Percentiles rank a stretch among this genome's conserved stretches.
Conservation (phyloP, 2,797 vertebrate species). For the Coendou prehensilis region DNA sequence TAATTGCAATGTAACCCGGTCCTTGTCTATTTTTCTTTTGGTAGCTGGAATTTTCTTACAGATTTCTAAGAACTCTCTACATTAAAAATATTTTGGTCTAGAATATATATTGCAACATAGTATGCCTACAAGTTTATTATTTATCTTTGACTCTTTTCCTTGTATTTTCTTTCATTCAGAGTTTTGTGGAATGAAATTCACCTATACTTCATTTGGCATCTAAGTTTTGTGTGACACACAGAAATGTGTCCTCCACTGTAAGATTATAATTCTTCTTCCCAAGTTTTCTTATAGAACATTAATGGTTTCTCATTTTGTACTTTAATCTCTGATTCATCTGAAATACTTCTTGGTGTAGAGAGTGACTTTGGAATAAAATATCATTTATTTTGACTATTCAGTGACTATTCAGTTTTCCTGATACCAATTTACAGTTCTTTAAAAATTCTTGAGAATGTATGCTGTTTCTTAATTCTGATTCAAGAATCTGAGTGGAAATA, state of each 20-base stretch:
- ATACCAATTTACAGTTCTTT: neutral
- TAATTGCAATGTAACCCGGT: neutral
- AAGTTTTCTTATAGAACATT: constrained; percentile 45
- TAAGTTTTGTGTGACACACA: constrained; percentile 36
- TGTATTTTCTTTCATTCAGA: constrained; percentile 40
- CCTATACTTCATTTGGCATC: constrained; percentile 31
- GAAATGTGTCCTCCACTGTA: neutral
- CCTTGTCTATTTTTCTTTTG: constrained; percentile 14
- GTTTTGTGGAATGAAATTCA: constrained; percentile 37
- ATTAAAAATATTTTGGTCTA: constrained; percentile 23
- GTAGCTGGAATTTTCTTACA: constrained; percentile 52
- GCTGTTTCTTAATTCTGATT: constrained; percentile 60
- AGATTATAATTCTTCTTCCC: neutral
- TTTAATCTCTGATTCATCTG: constrained; percentile 48
- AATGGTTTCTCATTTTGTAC: neutral
- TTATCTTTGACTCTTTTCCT: neutral
- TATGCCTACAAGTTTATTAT: constrained; percentile 45
- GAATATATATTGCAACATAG: neutral
- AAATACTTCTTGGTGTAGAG: neutral
- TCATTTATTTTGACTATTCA: constrained; percentile 14
- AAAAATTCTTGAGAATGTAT: constrained; percentile 37
- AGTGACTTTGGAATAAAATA: constrained; percentile 50
- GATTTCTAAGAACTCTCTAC: constrained; percentile 61
- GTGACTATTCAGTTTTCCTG: constrained; percentile 52
- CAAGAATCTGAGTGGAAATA: neutral